Conservation (phyloP, 2,113 vertebrate species). For the Trachemys scripta region DNA sequence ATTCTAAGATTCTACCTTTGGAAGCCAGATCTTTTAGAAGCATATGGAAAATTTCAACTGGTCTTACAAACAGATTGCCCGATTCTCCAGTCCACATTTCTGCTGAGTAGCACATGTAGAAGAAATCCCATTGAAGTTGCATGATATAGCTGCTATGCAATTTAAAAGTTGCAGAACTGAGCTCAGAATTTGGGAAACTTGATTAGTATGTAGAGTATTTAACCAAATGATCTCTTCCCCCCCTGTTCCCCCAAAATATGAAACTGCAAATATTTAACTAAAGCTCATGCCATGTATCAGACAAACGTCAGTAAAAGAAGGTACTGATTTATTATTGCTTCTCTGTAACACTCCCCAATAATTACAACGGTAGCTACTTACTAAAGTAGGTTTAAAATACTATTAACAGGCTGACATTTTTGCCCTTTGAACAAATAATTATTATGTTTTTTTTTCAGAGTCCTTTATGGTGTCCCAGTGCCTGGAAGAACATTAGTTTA, state of each 20-base stretch:
- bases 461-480: accelerated
- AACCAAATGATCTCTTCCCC: not conserved
- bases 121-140: not conserved
- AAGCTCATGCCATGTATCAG: not conserved
- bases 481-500: not conserved
- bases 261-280: not conserved
- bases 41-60: not conserved
- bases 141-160: not conserved
- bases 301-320: not conserved
- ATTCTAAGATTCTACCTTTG: not conserved
- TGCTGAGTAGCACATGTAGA: not conserved
- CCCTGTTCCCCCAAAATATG: not conserved
- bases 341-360: not conserved
- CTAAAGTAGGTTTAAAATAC: not conserved
- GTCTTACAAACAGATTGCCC: not conserved
- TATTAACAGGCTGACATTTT: not conserved
- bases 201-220: not conserved
- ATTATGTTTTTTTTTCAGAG: not conserved
- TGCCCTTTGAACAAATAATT: not conserved
- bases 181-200: not conserved
- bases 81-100: accelerated
- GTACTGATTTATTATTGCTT: not conserved
- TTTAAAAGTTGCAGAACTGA: accelerated
- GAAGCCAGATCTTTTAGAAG: not conserved
- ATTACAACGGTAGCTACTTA: not conserved